Percentiles rank a stretch among this genome's conserved stretches.
These are phyloP conservation scores for Dendrolimus houi DNA, from an alignment of 2,888 invertebrate species.

Conservation along the genomic window DNA sequence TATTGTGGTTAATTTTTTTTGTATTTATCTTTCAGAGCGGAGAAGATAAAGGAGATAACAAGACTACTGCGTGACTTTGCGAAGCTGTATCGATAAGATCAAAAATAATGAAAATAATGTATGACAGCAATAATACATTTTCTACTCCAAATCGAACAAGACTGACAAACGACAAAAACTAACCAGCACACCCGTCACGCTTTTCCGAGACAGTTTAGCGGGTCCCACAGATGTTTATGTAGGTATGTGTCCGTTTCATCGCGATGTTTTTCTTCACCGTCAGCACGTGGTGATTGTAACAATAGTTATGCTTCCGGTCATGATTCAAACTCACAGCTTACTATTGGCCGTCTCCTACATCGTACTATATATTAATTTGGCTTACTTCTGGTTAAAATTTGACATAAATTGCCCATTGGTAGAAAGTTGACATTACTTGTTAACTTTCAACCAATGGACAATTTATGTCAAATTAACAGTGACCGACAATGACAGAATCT, in stretches of 20 bases:
- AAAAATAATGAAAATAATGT: slow-evolving; percentile 3
- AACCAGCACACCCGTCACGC: too few species aligned
- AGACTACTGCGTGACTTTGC: slow-evolving; percentile 89
- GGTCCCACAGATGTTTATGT: neutral
- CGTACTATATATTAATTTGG: too few species aligned
- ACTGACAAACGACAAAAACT: slow-evolving; percentile 7
- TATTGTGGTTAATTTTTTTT: neutral
- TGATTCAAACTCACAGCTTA: too few species aligned
- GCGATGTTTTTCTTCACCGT: neutral
- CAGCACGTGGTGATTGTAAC: too few species aligned
- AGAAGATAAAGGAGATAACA: slow-evolving; percentile 86
- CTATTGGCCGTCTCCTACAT: too few species aligned
- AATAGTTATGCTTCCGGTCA: too few species aligned
- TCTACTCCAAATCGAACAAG: slow-evolving; percentile 6
- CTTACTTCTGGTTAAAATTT: too few species aligned
- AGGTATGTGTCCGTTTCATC: neutral
- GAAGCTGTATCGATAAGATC: slow-evolving; percentile 87
- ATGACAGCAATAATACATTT: neutral
- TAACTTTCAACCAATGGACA: too few species aligned
- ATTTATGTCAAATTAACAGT: too few species aligned
- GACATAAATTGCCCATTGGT: too few species aligned
- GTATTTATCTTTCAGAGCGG: slow-evolving; percentile 76
- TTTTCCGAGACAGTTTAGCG: neutral
- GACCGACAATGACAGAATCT: too few species aligned
- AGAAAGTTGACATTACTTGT: too few species aligned